Evolutionary conservation across 2,797 vertebrate genomes (phyloP), one percentile per base, ranked within the genome.

Genomic region (Chiloscyllium punctatum): DNA sequence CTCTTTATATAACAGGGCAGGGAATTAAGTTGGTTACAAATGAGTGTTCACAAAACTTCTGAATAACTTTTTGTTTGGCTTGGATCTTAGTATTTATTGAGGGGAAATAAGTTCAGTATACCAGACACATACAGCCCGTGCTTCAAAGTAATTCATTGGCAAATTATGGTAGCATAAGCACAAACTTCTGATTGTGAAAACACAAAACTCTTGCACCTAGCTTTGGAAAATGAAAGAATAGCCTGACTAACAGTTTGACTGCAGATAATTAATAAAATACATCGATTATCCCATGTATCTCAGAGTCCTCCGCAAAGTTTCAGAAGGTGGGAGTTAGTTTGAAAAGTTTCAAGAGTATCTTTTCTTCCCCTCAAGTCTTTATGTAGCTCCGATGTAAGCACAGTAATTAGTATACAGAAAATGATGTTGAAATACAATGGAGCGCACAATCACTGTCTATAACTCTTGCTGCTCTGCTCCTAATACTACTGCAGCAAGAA

Each of bases 381-480:
- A 84, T 84, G 82, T 48, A 23, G 18, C 6, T n/a, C 5, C 57
- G n/a, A n/a, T 66, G 5, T 91, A 16, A 66, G 13, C n/a, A 91
- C 1, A n/a, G 57, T 30, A 66, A 30, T n/a, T 62, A 91, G n/a
- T 91, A 8, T 66, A 66, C 57, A n/a, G 88, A n/a, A 91, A 91
- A 91, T 91, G 57, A 66, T 66, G 88, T 66, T 16, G 53, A 30
- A 57, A 62, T n/a, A 91, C 88, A 66, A 91, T 16, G 88, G 88
- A 97, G 98, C 97, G 98, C 97, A 97, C 97, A 98, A 98, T 97
- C 96, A 96, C 97, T 97, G 97, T 96, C 96, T 96, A 96, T 97
- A 57, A 91, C 33, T 18, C 57, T 57, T 33, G 97, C 96, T 97
- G 96, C 96, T 96, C 95, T 94, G 95, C 96, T 96, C 95, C 97